phyloP scores from a whole-genome alignment of 2,888 invertebrate species.

The Luperina testacea region DNA sequence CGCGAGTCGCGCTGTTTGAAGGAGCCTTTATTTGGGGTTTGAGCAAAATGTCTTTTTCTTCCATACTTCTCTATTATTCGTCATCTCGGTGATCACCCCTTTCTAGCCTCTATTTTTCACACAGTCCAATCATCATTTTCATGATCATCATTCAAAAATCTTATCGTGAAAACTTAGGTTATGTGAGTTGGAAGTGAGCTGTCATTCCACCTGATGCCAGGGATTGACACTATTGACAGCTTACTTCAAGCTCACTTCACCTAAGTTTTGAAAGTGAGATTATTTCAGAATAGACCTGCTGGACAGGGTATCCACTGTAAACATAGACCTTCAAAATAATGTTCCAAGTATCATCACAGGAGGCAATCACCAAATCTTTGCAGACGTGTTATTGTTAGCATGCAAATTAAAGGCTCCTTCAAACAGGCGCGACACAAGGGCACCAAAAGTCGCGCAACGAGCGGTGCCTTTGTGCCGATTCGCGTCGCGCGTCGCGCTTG shows the following conservation, averaged over 20 bases:
- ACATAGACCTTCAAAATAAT: background rate
- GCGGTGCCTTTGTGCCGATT: no score
- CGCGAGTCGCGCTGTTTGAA: no score
- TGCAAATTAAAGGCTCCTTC: background rate
- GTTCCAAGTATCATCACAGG: background rate
- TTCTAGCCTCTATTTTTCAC: background rate
- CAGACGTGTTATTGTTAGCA: background rate
- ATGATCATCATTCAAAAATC: background rate
- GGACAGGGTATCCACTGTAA: background rate
- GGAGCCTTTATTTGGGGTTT: no score
- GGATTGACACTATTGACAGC: background rate
- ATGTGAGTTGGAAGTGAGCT: background rate
- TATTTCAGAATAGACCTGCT: background rate
- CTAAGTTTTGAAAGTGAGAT: no score
- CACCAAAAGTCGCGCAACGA: no score
- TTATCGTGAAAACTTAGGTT: background rate
- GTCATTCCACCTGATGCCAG: background rate
- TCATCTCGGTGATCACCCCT: background rate
- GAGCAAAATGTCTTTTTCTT: background rate
- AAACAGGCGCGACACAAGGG: no score
- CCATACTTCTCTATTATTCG: background rate
- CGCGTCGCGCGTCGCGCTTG: no score
- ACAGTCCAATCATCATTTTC: background rate
- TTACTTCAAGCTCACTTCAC: background rate
- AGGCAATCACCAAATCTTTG: background rate